These are phyloP conservation scores for Axea sp. DNA, from an alignment of 2,888 invertebrate species.

Conservation along the genomic window DNA sequence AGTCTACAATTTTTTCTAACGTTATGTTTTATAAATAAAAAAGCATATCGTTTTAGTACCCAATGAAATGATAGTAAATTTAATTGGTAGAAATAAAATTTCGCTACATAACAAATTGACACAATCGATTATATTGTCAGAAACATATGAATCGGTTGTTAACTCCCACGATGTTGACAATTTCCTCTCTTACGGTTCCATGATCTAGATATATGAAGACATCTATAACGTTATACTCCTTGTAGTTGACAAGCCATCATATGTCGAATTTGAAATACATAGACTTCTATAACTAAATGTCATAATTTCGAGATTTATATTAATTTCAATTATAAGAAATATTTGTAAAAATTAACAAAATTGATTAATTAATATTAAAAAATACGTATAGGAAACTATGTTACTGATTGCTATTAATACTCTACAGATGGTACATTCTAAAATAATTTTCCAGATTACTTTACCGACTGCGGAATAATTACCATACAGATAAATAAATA, in stretches of 20 bases:
- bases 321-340: not conserved
- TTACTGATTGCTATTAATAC: conserved; percentile 21
- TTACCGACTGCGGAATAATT: conserved; percentile 28
- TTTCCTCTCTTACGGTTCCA: conserved; percentile 29
- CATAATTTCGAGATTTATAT: not conserved
- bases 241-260: conserved; percentile 41
- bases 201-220: conserved; percentile 38
- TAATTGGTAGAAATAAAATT: too few species aligned
- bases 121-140: conserved; percentile 34
- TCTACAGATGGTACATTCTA: conserved; percentile 16
- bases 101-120: conserved; percentile 4
- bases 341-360: not conserved
- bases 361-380: too few species aligned
- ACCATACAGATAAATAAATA: too few species aligned
- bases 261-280: conserved; percentile 5
- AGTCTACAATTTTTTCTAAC: too few species aligned
- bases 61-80: too few species aligned
- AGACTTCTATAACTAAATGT: not conserved
- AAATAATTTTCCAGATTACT: conserved; percentile 2
- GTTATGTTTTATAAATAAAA: too few species aligned
- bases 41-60: too few species aligned
- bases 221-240: conserved; percentile 34
- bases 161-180: conserved; percentile 22
- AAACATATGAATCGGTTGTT: conserved; percentile 31
- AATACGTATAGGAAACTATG: conserved; percentile 25